Conservation (phyloP, 2,797 vertebrate species). For the Molossus alvarezi region DNA sequence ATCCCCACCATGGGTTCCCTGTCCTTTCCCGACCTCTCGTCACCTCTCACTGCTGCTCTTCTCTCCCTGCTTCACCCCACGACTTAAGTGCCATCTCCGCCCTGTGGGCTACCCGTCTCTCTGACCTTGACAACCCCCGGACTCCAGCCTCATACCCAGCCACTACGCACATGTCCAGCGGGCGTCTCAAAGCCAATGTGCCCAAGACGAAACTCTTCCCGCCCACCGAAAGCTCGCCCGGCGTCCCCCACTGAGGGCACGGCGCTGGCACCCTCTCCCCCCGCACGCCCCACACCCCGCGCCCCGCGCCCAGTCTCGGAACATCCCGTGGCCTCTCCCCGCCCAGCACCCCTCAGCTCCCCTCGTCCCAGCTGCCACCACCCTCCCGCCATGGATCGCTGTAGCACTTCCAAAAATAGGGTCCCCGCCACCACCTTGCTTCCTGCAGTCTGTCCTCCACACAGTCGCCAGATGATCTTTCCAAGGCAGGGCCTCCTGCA, state of each 20-base stretch:
- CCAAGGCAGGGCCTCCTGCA: neutral
- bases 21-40: neutral
- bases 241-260: fast-evolving
- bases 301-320: fast-evolving
- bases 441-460: neutral
- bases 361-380: fast-evolving
- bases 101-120: neutral
- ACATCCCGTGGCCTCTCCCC: no score
- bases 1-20: neutral
- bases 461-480: neutral
- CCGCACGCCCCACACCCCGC: neutral
- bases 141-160: neutral
- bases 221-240: neutral
- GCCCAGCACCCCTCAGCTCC: neutral
- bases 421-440: fast-evolving
- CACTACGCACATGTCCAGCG: fast-evolving
- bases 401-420: neutral
- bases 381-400: fast-evolving
- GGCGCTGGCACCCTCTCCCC: neutral
- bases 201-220: neutral
- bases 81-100: neutral
- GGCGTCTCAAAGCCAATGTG: neutral
- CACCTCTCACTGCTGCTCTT: neutral
- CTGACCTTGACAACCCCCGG: neutral
- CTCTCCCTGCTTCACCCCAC: neutral